phyloP scores from a whole-genome alignment of 2,888 invertebrate genomes.

The Theretra japonica region DNA sequence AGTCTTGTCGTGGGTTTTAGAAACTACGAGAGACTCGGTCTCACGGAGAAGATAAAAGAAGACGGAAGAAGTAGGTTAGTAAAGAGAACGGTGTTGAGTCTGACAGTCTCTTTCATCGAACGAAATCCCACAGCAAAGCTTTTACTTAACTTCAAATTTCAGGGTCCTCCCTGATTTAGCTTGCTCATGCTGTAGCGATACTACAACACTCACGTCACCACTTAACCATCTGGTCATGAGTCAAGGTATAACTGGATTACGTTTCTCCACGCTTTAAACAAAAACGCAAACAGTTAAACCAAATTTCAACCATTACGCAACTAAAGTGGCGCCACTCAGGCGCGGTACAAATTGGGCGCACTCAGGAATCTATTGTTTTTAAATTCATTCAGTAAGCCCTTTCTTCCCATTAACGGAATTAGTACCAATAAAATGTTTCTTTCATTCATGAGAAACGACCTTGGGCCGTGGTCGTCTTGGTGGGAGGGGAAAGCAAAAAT shows the following conservation, averaged over 20 bases:
- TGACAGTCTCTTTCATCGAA: too few species aligned
- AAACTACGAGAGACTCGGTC: too few species aligned
- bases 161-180: too few species aligned
- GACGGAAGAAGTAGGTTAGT: too few species aligned
- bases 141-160: too few species aligned
- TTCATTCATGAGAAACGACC: slow-evolving; percentile 56
- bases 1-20: too few species aligned
- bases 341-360: slow-evolving; percentile 45
- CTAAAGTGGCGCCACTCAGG: slow-evolving; percentile 56
- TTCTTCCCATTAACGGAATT: slow-evolving; percentile 61
- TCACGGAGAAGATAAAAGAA: too few species aligned
- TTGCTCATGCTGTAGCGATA: too few species aligned
- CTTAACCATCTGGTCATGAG: too few species aligned
- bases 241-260: neutral
- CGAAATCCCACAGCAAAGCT: too few species aligned
- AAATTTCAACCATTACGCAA: slow-evolving; percentile 46
- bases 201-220: too few species aligned
- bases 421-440: slow-evolving; percentile 62
- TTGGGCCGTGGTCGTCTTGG: neutral
- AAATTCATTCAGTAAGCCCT: slow-evolving; percentile 61
- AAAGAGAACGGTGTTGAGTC: too few species aligned
- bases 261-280: neutral
- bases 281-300: slow-evolving; percentile 16
- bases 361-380: slow-evolving; percentile 58
- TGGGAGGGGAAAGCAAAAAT: neutral